A percentile compares a stretch with the other conserved stretches of the same genome.
These are phyloP conservation scores for Pungitius pungitius DNA, from an alignment of 2,113 vertebrate genomes.

Conservation along the genomic window DNA sequence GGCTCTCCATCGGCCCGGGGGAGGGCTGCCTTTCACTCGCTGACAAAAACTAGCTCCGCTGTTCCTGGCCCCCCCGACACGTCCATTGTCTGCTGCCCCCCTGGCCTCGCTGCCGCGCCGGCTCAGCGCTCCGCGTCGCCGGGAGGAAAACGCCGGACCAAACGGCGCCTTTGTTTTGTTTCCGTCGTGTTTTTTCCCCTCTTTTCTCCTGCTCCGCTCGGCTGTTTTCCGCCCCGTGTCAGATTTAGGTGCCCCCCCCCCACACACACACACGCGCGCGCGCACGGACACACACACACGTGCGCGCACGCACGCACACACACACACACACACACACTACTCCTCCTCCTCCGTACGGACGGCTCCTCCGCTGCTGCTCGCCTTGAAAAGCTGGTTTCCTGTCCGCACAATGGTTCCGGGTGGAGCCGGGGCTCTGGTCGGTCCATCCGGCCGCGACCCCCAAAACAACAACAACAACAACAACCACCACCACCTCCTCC, in stretches of 20 bases:
- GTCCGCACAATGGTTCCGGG: conserved; percentile 81
- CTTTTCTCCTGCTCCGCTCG: conserved; percentile 34
- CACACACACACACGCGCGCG: neutral
- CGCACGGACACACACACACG: no score
- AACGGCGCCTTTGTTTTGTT: conserved; percentile 38
- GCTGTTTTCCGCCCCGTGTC: conserved; percentile 75
- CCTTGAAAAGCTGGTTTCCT: conserved; percentile 82
- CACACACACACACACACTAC: neutral
- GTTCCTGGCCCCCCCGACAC: conserved; percentile 10
- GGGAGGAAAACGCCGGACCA: neutral
- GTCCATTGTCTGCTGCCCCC: conserved; percentile 54
- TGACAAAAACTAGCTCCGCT: conserved; percentile 69
- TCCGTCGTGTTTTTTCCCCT: conserved; percentile 40
- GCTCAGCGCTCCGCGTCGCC: conserved; percentile 3
- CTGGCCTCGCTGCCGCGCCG: neutral
- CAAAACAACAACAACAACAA: neutral
- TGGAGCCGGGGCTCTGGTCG: conserved; percentile 57
- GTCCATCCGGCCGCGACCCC: conserved; percentile 47
- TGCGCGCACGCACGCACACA: neutral
- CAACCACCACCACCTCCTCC: conserved; percentile 18
- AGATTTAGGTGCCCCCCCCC: conserved; percentile 69
- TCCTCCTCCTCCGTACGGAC: conserved; percentile 17
- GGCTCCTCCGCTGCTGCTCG: conserved; percentile 68
- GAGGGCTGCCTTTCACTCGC: conserved; percentile 69
- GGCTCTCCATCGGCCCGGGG: conserved; percentile 70